A percentile compares a stretch with the other conserved stretches of the same genome.
These are phyloP conservation scores for Caenorhabditis plicata DNA, from an alignment of 2,888 invertebrate species.

Conservation along the genomic window DNA sequence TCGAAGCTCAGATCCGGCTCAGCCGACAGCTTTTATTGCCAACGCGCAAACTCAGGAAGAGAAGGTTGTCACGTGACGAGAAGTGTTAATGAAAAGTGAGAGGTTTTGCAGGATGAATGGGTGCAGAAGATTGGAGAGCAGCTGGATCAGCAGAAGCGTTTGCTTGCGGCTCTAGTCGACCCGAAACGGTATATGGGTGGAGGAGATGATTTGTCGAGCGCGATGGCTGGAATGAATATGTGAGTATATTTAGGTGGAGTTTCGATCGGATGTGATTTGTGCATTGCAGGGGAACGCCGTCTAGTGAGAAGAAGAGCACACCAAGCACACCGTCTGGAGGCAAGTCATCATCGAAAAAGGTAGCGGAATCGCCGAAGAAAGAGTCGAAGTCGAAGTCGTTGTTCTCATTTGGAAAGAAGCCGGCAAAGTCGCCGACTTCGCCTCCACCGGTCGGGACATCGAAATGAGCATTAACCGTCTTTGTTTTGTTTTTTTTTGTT, in stretches of 20 bases:
- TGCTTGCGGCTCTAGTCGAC: slow-evolving; percentile 90
- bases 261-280: background rate
- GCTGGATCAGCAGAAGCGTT: slow-evolving; percentile 87
- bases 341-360: slow-evolving; percentile 20
- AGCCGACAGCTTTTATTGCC: slow-evolving; percentile 80
- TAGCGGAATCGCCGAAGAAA: slow-evolving; percentile 43
- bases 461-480: slow-evolving; percentile 15
- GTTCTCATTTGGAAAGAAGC: slow-evolving; percentile 59
- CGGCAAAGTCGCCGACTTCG: slow-evolving; percentile 41
- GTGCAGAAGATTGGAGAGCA: slow-evolving; percentile 76
- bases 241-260: slow-evolving; percentile 23
- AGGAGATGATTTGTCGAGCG: slow-evolving; percentile 51
- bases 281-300: slow-evolving; percentile 13
- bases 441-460: slow-evolving; percentile 46
- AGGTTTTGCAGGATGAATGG: slow-evolving; percentile 65
- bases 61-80: slow-evolving; percentile 66
- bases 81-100: background rate
- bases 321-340: slow-evolving; percentile 17
- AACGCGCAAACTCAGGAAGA: slow-evolving; percentile 77
- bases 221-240: slow-evolving; percentile 50
- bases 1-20: slow-evolving; percentile 69
- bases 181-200: slow-evolving; percentile 70
- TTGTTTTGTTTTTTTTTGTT: slow-evolving; percentile 4
- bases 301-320: slow-evolving; percentile 20
- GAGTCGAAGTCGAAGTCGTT: slow-evolving; percentile 41